Evolutionary conservation across 1,140 invertebrate species (phyloP), one percentile per base, ranked within the genome.

Genomic region (Neodiprion pinetum): DNA sequence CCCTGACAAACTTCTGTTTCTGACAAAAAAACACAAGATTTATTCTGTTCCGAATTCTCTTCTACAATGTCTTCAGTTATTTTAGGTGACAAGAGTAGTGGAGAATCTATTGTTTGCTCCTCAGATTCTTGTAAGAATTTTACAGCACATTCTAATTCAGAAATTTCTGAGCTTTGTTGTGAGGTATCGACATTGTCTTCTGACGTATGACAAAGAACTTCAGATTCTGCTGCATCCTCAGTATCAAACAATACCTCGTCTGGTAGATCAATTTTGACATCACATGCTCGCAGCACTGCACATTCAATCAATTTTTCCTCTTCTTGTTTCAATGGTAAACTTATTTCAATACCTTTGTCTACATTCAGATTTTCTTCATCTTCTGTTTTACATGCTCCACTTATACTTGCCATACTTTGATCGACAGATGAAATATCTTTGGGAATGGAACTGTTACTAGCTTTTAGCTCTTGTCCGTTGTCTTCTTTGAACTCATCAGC

Each of bases 51-150:
- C 7, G 77, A 72, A 70, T 78, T 77, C 49, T 80, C 76, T 9
- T 79, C 75, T 9, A 77, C 77, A 12, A 77, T 76, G 8, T 72
- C 78, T 12, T 83, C 80, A 23, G 81, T 67, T 67, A 81, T 75
- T 72, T 84, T 86, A 9, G 82, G 74, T 49, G 79, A 78, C 7
- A 82, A 53, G 1, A 72, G 67, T 11, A 84, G 28, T 0, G 82
- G 74, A 40, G 81, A 82, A 70, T 84, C 82, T 65, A 82, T 83
- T 7, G 77, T 79, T 72, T 88, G 82, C 72, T 87, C 83, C 72
- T 87, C 83, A 3, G 86, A 85, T 69, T 88, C 86, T 75, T 87
- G 85, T 47, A 88, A 78, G 73, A 86, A 88, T 74, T 88, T 88
- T 5, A 88, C 86, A 17, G 87, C 85, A 8, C 81, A 85, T 74